These are phyloP conservation scores for Caenorhabditis zanzibari DNA, from an alignment of 2,888 invertebrate genomes.

Conservation along the genomic window DNA sequence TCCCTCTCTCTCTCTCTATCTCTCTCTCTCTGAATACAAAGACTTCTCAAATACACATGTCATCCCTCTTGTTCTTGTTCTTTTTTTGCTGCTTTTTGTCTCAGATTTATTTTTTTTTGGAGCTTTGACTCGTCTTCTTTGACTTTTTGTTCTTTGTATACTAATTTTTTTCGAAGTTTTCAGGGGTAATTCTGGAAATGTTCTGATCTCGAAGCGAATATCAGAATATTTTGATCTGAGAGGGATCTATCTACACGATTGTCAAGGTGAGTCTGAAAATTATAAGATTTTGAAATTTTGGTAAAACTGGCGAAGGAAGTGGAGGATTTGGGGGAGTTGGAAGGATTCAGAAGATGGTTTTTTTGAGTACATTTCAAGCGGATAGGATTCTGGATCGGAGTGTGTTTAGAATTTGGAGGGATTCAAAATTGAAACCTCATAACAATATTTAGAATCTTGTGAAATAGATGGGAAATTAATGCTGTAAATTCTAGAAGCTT, in stretches of 20 bases:
- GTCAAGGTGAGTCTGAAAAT: constrained; percentile 3
- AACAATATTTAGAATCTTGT: too few relatives aligned
- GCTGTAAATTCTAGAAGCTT: too few relatives aligned
- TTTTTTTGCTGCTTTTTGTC: constrained; percentile 23
- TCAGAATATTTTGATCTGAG: neutral
- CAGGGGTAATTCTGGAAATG: constrained; percentile 2
- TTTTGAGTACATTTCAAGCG: too few relatives aligned
- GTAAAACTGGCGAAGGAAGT: neutral
- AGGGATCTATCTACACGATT: neutral
- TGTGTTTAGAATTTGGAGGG: too few relatives aligned
- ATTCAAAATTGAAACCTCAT: too few relatives aligned
- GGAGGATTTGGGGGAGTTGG: neutral
- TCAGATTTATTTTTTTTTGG: constrained; percentile 2
- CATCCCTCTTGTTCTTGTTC: constrained; percentile 24
- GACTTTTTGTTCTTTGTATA: constrained; percentile 13
- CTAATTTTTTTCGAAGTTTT: neutral
- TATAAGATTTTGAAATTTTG: neutral
- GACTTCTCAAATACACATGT: constrained; percentile 54
- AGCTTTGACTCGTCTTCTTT: neutral
- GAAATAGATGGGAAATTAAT: too few relatives aligned
- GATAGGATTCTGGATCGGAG: too few relatives aligned
- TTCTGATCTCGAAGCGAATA: neutral
- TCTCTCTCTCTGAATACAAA: constrained; percentile 14
- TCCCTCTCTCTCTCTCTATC: too few relatives aligned
- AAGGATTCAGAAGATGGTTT: neutral